Evolutionary conservation across 1,140 invertebrate species (phyloP), one percentile per base, ranked within the genome.

Genomic region (Vollenhovia emeryi): DNA sequence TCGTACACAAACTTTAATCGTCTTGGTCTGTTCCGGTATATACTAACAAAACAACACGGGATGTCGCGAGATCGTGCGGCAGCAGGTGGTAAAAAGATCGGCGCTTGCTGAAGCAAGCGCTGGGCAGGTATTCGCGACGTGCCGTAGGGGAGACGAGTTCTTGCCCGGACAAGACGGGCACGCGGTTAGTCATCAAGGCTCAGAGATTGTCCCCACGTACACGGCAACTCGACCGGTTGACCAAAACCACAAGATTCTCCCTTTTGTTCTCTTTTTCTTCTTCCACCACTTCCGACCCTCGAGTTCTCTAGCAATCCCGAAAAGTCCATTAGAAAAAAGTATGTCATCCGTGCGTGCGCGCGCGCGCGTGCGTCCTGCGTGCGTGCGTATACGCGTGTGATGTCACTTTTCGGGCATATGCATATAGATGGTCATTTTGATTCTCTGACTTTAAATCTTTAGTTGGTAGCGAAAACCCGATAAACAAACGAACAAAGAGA

Each of bases 111-210:
- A 86, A 86, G 87, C 87, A 89, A 88, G 87, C 86, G 89, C 87
- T 90, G 91, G 85, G 86, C 89, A 92, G 90, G 91, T 89, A 93
- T 93, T 93, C 90, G 89, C 92, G 92, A 91, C 91, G 89, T 89
- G 88, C 87, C 87, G 88, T 73, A 89, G 92, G 78, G 90, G 86
- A 90, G 91, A 91, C 92, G 86, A 93, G 92, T 93, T 93, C 92
- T 93, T 93, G 92, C 86, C 88, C n/a, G 73, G 84, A 80, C 91
- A 88, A 84, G 91, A 92, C 92, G 91, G 85, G 88, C 92, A 92
- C 92, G 91, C 91, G 92, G 92, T 92, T 93, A 92, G 92, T 93
- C 91, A 93, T 92, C 92, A 92, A 92, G 90, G 89, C 89, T 91
- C 91, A 74, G 88, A 92, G 89, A 92, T 92, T 92, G 91, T 93